Conservation (phyloP, 2,113 vertebrate species). For the Microcebus lehilahytsara region DNA sequence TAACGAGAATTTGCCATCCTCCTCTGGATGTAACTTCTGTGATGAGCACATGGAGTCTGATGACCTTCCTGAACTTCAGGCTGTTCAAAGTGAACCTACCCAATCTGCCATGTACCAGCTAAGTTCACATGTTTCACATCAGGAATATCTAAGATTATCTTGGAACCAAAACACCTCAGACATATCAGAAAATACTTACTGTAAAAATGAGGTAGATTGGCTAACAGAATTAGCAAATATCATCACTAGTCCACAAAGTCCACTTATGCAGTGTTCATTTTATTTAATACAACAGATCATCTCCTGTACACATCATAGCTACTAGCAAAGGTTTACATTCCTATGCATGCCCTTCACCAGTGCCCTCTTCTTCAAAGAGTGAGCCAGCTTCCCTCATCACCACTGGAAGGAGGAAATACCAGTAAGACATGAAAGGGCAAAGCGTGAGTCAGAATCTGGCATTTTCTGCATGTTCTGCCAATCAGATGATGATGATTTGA, state of each 20-base stretch:
- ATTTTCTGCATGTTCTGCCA: conserved; percentile 98
- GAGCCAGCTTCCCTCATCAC: conserved; percentile 87
- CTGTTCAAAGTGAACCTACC: conserved; percentile 93
- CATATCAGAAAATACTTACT: conserved; percentile 84
- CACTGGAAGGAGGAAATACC: conserved; percentile 90
- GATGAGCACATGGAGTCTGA: conserved; percentile 97
- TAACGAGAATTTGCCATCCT: conserved; percentile 93
- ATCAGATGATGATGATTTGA: conserved; percentile 98
- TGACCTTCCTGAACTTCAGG: conserved; percentile 97
- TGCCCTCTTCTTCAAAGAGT: conserved; percentile 88
- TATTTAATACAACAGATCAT: conserved; percentile 90
- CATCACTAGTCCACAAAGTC: conserved; percentile 97
- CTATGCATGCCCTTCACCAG: conserved; percentile 96
- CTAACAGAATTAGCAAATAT: conserved; percentile 97
- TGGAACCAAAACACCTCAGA: conserved; percentile 88
- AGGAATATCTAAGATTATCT: conserved; percentile 88
- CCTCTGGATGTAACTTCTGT: conserved; percentile 91
- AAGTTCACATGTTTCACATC: conserved; percentile 92
- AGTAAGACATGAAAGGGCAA: conserved; percentile 87
- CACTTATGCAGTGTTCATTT: conserved; percentile 93
- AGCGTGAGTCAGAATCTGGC: conserved; percentile 96
- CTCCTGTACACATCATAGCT: conserved; percentile 98
- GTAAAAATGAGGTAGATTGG: conserved; percentile 93
- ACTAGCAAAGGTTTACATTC: conserved; percentile 99
- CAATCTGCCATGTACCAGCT: conserved; percentile 92